Conservation (phyloP, 2,113 vertebrate species). For the Prochilodus magdalenae region DNA sequence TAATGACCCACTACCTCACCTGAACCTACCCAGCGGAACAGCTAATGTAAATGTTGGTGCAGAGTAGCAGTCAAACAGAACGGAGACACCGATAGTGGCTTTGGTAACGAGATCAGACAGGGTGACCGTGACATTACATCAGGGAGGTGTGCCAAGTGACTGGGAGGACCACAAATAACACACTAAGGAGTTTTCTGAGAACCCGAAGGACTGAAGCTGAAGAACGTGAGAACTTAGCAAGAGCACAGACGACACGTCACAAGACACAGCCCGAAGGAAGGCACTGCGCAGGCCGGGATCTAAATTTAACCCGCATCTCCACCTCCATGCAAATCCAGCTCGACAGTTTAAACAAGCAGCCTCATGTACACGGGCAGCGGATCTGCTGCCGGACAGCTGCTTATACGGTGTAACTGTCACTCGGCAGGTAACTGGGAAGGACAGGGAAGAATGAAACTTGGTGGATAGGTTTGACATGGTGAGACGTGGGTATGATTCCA, state of each 20-base stretch:
- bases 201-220: not conserved
- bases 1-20: not conserved
- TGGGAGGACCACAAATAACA: conserved; percentile 1
- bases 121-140: not conserved
- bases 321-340: not conserved
- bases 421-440: too few species aligned
- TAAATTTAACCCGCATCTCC: not conserved
- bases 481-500: too few species aligned
- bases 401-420: too few species aligned
- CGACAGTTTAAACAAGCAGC: not conserved
- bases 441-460: too few species aligned
- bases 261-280: not conserved
- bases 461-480: too few species aligned
- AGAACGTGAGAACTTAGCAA: not conserved
- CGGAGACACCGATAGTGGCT: not conserved
- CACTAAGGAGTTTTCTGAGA: not conserved
- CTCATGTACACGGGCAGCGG: not conserved
- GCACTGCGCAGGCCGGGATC: not conserved
- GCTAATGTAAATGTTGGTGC: not conserved
- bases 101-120: not conserved
- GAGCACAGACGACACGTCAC: not conserved
- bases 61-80: not conserved
- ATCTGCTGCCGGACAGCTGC: too few species aligned
- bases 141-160: not conserved
- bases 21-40: not conserved